A percentile compares a stretch with the other conserved stretches of the same genome.
These are phyloP conservation scores for Nomada lathburiana DNA, from an alignment of 2,888 invertebrate genomes.

Conservation along the genomic window DNA sequence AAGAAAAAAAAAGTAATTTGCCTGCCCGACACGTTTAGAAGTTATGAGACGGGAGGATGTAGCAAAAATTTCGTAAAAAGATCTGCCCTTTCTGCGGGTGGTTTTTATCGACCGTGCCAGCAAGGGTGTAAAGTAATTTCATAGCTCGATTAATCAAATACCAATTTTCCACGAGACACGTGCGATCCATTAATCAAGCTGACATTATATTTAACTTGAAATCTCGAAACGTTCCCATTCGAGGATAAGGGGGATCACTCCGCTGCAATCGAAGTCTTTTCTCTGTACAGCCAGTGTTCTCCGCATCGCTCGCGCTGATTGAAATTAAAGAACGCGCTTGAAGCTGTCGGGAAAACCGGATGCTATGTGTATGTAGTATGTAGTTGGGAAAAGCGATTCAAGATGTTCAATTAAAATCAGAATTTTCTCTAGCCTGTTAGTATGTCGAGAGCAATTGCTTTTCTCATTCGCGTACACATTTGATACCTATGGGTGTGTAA, in stretches of 20 bases:
- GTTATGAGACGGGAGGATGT: slow-evolving; percentile 23
- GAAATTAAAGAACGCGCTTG: slow-evolving; percentile 54
- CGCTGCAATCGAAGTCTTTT: slow-evolving; percentile 33
- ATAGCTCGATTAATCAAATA: slow-evolving; percentile 43
- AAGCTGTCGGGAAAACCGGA: slow-evolving; percentile 1
- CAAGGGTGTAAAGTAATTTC: slow-evolving; percentile 42
- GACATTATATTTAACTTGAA: slow-evolving; percentile 45
- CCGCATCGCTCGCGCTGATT: slow-evolving; percentile 37
- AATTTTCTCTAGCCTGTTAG: slow-evolving; percentile 38
- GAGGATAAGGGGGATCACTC: slow-evolving; percentile 1
- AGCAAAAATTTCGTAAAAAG: not conserved
- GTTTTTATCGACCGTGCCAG: not conserved
- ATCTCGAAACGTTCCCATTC: slow-evolving; percentile 20
- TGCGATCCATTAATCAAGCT: slow-evolving; percentile 44
- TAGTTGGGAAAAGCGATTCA: not conserved
- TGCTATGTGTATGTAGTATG: not conserved
- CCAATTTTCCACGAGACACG: slow-evolving; percentile 39
- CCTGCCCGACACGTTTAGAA: slow-evolving; percentile 11
- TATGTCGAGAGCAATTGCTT: not conserved
- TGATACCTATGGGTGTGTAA: no score
- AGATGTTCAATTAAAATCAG: slow-evolving; percentile 44
- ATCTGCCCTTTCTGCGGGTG: not conserved
- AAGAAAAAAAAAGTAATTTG: slow-evolving; percentile 50
- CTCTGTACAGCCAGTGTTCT: slow-evolving; percentile 7
- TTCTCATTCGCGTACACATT: not conserved